Evolutionary conservation across 1,140 invertebrate species (phyloP), one percentile per base, ranked within the genome.

Genomic region (Acromyrmex echinatior): DNA sequence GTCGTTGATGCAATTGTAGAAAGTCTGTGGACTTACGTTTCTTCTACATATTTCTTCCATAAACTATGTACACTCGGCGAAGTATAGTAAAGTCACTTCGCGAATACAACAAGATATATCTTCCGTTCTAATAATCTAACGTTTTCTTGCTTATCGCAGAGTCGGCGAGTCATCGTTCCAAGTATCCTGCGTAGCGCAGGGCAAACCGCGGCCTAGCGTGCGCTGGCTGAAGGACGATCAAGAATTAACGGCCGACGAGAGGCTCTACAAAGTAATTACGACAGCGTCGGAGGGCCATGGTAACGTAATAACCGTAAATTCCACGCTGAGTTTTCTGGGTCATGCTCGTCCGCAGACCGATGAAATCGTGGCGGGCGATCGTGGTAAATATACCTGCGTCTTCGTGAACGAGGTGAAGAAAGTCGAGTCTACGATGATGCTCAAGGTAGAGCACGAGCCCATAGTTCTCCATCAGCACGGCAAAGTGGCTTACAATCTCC

Each of bases 351-450:
- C 97, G 0, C 96, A 97, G 82, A 96, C 96, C 1, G 98, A 98
- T 92, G 97, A 98, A 92, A 95, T 99, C 18, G 94, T 98, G 21
- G 97, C 98, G 0, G 97, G 97, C 45, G 98, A 99, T 94, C 96
- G 98, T 25, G 98, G 98, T 21, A 96, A 97, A 25, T 99, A 99
- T 94, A 97, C 97, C 4, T 99, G 98, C 94, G 96, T 97, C 12
- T 99, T 99, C 93, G 97, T 98, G 91, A 99, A 99, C 92, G 98
- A 98, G 93, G 98, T 99, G 2, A 98, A 98, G 91, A 97, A 97
- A 93, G 97, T 97, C 12, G 98, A 98, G 91, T 98, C 97, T 1
- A 97, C 97, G 74, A 98, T 99, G 98, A 97, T 98, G 95, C 95
- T 99, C 45, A 97, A 98, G 92, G 98, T 99, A 91, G 98, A 99